Evolutionary conservation across 2,888 invertebrate genomes (phyloP), one percentile per base, ranked within the genome.

Genomic region (Papilio demoleus): DNA sequence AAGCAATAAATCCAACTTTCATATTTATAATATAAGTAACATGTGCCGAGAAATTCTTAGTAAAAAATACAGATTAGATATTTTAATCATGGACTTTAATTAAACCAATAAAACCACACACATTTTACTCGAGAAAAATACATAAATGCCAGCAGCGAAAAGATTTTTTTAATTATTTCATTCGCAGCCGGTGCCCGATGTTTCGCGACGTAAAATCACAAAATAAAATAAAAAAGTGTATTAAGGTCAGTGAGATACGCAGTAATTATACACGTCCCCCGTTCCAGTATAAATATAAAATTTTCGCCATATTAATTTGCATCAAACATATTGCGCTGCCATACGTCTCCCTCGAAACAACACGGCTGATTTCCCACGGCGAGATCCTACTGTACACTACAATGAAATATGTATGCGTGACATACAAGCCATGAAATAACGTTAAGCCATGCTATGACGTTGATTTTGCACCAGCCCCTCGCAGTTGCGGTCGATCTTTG

Each of bases 321-420:
- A 76, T 74, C 72, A 72, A 75, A 74, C 74, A 76, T 75, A 70
- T 70, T 69, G 71, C 74, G 27, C 50, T 22, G 31, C 31, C 64
- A 42, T 40, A 58, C 58, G 61, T 66, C 62, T 68, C 70, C 70
- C 70, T 61, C 72, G 68, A 71, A 73, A 59, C 70, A 72, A 74
- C 75, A 76, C 76, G 75, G 73, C 67, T 82, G 83, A 83, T 84
- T 85, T 90, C 91, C 90, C 91, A 88, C 82, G 90, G 81, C 88
- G 83, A 76, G 79, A 80, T 83, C 81, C 82, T 79, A 78, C 81
- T 84, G 85, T 82, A 78, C 72, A 80, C 83, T 82, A 88, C 88
- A 88, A 86, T 88, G 87, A 84, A 88, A 88, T 87, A 88, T 90
- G 88, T 86, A 88, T 80, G 86, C 84, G 82, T 88, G 87, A 86